A percentile compares a stretch with the other conserved stretches of the same genome.
These are phyloP conservation scores for Cololabis saira DNA, from an alignment of 2,113 vertebrate species.

Conservation along the genomic window DNA sequence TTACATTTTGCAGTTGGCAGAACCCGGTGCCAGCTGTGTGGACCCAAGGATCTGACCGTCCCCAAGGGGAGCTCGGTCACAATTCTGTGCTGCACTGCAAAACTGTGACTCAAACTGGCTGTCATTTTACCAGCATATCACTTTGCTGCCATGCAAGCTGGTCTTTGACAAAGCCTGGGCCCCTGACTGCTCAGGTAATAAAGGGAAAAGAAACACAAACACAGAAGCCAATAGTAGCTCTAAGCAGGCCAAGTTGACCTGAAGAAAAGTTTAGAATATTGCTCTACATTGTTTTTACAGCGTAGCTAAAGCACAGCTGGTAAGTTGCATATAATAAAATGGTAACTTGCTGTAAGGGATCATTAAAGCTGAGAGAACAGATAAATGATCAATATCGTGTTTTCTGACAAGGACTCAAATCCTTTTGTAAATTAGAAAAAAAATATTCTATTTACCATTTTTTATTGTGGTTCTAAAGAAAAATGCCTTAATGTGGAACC, in stretches of 20 bases:
- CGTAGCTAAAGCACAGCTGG: conserved; percentile 23
- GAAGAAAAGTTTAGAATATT: conserved; percentile 46
- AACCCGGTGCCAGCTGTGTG: conserved; percentile 61
- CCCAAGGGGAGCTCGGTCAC: conserved; percentile 45
- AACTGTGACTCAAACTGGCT: conserved; percentile 61
- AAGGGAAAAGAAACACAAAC: conserved; percentile 33
- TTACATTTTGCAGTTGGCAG: conserved; percentile 64
- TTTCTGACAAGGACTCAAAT: conserved; percentile 44
- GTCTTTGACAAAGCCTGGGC: conserved; percentile 72
- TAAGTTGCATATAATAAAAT: conserved; percentile 28
- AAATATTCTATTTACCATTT: too few species aligned
- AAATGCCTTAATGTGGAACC: too few species aligned
- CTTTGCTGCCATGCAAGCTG: conserved; percentile 68
- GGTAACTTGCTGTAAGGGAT: conserved; percentile 20
- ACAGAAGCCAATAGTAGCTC: conserved; percentile 21
- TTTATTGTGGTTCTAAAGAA: too few species aligned
- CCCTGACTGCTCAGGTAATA: conserved; percentile 51
- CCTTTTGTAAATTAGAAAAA: conserved; percentile 33
- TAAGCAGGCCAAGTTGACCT: conserved; percentile 34
- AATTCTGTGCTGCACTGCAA: conserved; percentile 42
- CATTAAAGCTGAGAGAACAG: conserved; percentile 25
- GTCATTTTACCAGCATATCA: conserved; percentile 72
- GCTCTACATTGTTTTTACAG: conserved; percentile 16
- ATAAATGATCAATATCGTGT: conserved; percentile 32
- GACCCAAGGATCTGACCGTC: conserved; percentile 63